These are phyloP conservation scores for Endomychus coccineus DNA, from an alignment of 2,888 invertebrate genomes.

Conservation along the genomic window DNA sequence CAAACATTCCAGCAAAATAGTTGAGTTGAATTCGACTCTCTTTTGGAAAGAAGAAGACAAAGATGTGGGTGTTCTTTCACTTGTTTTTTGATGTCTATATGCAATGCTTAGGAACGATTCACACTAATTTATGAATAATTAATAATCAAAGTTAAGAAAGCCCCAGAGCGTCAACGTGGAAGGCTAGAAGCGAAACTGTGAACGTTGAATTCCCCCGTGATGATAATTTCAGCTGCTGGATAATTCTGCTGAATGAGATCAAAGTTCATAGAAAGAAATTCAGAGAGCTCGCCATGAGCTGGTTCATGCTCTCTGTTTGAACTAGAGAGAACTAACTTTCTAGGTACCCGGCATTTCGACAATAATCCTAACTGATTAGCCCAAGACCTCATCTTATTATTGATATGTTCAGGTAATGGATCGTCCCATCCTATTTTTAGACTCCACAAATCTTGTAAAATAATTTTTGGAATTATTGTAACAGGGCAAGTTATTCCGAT, in stretches of 20 bases:
- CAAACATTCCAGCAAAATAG: too few species aligned
- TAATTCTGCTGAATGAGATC: constrained; percentile 24
- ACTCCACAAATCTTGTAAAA: not conserved
- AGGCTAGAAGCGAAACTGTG: too few species aligned
- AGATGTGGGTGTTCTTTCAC: too few species aligned
- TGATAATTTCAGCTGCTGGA: constrained; percentile 27
- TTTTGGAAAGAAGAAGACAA: too few species aligned
- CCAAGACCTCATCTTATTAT: constrained; percentile 17
- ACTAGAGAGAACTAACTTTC: not conserved
- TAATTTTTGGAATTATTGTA: not conserved
- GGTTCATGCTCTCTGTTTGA: not conserved
- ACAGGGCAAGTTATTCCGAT: not conserved
- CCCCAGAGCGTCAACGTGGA: too few species aligned
- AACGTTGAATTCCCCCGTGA: too few species aligned
- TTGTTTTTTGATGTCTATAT: too few species aligned
- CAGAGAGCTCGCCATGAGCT: too few species aligned
- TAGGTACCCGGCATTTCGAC: constrained; percentile 8
- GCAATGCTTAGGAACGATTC: too few species aligned
- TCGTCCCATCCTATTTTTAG: constrained; percentile 7
- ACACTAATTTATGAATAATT: too few species aligned
- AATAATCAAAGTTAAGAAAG: too few species aligned
- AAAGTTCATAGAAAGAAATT: constrained; percentile 31
- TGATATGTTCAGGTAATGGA: constrained; percentile 18
- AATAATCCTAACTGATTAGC: constrained; percentile 11
- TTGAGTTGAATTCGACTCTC: too few species aligned